Conservation (phyloP, 2,113 vertebrate species). For the Oncorhynchus mykiss region DNA sequence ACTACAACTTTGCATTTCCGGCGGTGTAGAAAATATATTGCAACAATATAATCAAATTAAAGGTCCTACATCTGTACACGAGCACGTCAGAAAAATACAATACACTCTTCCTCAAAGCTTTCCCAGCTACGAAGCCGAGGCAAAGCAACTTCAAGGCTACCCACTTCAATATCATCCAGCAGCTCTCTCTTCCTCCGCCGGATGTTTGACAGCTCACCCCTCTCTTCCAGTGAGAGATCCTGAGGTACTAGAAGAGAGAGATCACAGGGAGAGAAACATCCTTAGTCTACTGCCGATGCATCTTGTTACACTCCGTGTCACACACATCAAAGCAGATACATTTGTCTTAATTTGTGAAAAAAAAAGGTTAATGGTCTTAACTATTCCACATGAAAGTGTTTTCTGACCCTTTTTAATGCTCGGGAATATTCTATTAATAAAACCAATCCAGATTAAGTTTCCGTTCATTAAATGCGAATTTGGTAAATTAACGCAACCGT, state of each 20-base stretch:
- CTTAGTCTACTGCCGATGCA: not conserved
- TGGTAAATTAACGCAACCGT: conserved; percentile 48
- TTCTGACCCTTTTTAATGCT: conserved; percentile 26
- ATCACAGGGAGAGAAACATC: conserved; percentile 9
- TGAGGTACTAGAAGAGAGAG: conserved; percentile 80
- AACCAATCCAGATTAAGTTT: conserved; percentile 62
- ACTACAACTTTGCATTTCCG: no score
- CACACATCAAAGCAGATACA: conserved; percentile 31
- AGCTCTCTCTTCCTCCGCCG: conserved; percentile 93
- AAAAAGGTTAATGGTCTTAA: conserved; percentile 45
- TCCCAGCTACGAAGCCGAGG: not conserved
- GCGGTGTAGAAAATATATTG: no score
- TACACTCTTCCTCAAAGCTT: not conserved
- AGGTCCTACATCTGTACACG: no score
- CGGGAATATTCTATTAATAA: conserved; percentile 61
- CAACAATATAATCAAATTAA: no score
- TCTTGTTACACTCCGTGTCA: conserved; percentile 19
- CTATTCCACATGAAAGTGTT: conserved; percentile 61
- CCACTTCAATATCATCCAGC: conserved; percentile 97
- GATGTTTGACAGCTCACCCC: conserved; percentile 92
- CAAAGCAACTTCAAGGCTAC: not conserved
- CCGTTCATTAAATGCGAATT: conserved; percentile 55
- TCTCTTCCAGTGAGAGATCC: conserved; percentile 93
- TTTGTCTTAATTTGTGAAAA: conserved; percentile 58
- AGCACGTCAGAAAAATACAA: conserved; percentile 17